phyloP scores from a whole-genome alignment of 1,140 invertebrate species.

The Zelostemma sp. region DNA sequence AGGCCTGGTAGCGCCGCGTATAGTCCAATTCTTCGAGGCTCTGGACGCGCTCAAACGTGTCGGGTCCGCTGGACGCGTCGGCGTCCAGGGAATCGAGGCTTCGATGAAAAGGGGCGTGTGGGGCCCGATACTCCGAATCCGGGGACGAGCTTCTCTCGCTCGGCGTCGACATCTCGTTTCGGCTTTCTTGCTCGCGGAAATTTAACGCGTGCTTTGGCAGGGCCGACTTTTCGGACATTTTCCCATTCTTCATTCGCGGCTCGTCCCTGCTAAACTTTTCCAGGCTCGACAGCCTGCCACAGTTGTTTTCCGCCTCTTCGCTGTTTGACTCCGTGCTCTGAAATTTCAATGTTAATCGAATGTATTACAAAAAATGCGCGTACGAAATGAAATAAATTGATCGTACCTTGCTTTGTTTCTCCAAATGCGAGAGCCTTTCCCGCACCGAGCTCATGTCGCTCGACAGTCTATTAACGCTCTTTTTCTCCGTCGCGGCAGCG shows the following conservation, averaged over 20 bases:
- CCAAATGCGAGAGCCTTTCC: slow-evolving; percentile 75
- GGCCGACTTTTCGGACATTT: slow-evolving; percentile 67
- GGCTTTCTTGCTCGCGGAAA: slow-evolving; percentile 55
- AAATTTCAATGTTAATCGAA: slow-evolving; percentile 30
- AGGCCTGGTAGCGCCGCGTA: slow-evolving; percentile 70
- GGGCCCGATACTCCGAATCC: slow-evolving; percentile 62
- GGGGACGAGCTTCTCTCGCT: slow-evolving; percentile 66
- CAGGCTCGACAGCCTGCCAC: slow-evolving; percentile 61
- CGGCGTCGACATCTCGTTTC: slow-evolving; percentile 47
- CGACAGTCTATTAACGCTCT: slow-evolving; percentile 68
- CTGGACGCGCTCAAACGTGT: slow-evolving; percentile 77
- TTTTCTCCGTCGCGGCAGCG: slow-evolving; percentile 65
- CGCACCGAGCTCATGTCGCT: slow-evolving; percentile 75
- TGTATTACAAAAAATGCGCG: no score
- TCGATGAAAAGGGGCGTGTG: slow-evolving; percentile 71
- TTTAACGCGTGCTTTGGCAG: slow-evolving; percentile 52
- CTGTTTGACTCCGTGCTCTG: slow-evolving; percentile 22
- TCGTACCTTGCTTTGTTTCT: slow-evolving; percentile 72
- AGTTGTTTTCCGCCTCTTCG: slow-evolving; percentile 53
- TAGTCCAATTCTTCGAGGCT: slow-evolving; percentile 76
- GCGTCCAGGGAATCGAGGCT: slow-evolving; percentile 77
- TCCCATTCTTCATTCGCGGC: slow-evolving; percentile 61
- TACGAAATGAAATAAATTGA: not conserved
- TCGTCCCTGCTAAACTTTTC: slow-evolving; percentile 58
- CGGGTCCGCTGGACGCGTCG: slow-evolving; percentile 65